Conservation (phyloP, 2,113 vertebrate genomes). For the Erythrolamprus reginae region DNA sequence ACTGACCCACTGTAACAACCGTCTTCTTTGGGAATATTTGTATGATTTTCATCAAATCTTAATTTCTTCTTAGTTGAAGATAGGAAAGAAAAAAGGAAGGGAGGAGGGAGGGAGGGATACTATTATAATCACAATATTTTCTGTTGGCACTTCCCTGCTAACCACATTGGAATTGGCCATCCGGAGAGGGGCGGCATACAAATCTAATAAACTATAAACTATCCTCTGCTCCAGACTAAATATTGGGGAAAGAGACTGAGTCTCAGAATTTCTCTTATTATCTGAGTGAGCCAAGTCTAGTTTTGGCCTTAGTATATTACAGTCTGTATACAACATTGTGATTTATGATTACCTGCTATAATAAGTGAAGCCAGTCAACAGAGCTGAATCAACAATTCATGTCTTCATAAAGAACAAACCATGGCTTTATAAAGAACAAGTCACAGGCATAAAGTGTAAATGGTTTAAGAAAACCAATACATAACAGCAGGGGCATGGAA, state of each 20-base stretch:
- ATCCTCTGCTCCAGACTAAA: neutral
- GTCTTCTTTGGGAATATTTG: neutral
- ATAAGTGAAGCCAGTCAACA: neutral
- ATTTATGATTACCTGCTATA: neutral
- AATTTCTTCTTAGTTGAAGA: neutral
- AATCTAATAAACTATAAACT: too few relatives aligned
- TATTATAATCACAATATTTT: neutral
- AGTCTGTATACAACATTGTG: neutral
- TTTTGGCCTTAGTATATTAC: neutral
- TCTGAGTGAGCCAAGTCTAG: neutral
- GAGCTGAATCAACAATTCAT: neutral
- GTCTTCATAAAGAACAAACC: neutral
- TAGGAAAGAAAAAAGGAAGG: too few relatives aligned
- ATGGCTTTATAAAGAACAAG: neutral
- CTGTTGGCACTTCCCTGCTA: neutral
- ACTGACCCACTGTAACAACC: conserved; percentile 3
- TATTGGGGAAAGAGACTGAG: neutral
- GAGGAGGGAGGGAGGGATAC: neutral
- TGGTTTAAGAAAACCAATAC: neutral
- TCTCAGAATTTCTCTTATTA: neutral
- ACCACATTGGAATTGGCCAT: neutral
- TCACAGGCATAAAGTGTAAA: neutral
- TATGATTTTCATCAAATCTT: neutral
- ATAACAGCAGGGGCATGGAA: neutral
- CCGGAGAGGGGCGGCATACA: too few relatives aligned